Evolutionary conservation across 2,113 vertebrate species (phyloP), one percentile per base, ranked within the genome.

Genomic region (Thomomys bottae): DNA sequence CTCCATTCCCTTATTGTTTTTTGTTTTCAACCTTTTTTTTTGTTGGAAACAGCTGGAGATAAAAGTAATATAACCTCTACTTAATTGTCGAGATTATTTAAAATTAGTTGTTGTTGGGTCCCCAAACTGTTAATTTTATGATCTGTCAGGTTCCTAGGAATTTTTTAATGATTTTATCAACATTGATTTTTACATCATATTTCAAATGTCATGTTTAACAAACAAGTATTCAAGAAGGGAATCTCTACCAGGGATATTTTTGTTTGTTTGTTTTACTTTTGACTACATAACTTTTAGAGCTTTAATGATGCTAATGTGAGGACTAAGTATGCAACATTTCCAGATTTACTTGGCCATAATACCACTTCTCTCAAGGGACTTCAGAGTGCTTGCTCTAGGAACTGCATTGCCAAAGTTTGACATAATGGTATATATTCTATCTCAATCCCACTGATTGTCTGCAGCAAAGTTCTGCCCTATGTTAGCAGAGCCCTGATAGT

Each of bases 11-110:
- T 36, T 64, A 17, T 12, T 49, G 42, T 15, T 6, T 83, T 77
- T 54, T 91, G 68, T 71, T 86, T 49, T 78, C 5, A 36, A 49
- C 30, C 12, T 73, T 38, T 85, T 90, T 82, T 82, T 49, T 68
- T n/a, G 34, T 82, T 73, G 40, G 54, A 87, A 10, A 82, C 66
- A 78, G 82, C 84, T 49, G n/a, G 8, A 88, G 26, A 38, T 82
- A 61, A 34, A 82, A 72, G 86, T 59, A 66, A 72, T 23, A 49
- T 36, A 26, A 82, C 63, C n/a, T 38, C 63, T 85, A 40, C 9
- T 81, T 8, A 34, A 5, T 89, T 18, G 21, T 79, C 28, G 84
- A 63, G 63, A 9, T 86, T 71, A 68, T 87, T 92, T 84, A 64
- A 90, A 70, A 66, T 88, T 57, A 68, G 23, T 57, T 79, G 23